These are phyloP conservation scores for Kradibia gibbosae DNA, from an alignment of 1,140 invertebrate genomes.

Conservation along the genomic window DNA sequence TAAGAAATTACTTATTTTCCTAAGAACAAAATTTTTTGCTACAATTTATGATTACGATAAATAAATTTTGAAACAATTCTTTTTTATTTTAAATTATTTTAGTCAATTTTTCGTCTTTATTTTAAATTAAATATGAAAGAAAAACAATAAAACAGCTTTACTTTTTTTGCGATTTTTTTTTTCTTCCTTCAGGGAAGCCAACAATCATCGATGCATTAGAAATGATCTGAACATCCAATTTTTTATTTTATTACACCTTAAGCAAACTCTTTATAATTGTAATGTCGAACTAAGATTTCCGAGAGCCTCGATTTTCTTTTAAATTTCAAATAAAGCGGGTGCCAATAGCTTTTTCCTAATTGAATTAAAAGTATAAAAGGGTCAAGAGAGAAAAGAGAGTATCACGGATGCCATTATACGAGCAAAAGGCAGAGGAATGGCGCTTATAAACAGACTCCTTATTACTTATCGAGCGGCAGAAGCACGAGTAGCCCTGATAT, in stretches of 20 bases:
- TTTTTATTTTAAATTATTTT: no score
- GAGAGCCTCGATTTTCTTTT: not conserved
- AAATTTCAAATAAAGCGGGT: not conserved
- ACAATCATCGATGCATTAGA: not conserved
- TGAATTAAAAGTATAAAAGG: not conserved
- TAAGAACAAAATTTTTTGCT: no score
- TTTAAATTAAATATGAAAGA: no score
- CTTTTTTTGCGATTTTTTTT: no score
- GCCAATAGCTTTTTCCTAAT: not conserved
- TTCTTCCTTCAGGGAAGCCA: not conserved
- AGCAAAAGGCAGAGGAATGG: no score
- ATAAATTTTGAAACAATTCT: no score
- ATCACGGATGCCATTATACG: not conserved
- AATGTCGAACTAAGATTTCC: not conserved
- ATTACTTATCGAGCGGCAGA: not conserved
- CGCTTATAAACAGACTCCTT: not conserved
- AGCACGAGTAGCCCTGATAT: not conserved
- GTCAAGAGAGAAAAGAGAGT: not conserved
- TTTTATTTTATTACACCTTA: not conserved
- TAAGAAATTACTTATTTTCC: no score
- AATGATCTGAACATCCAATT: not conserved
- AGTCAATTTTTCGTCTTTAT: no score
- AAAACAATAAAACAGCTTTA: no score
- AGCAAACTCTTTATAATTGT: not conserved
- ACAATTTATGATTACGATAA: no score